These are phyloP conservation scores for Mongoloraphidia duomilia DNA, from an alignment of 2,888 invertebrate genomes.

Conservation along the genomic window DNA sequence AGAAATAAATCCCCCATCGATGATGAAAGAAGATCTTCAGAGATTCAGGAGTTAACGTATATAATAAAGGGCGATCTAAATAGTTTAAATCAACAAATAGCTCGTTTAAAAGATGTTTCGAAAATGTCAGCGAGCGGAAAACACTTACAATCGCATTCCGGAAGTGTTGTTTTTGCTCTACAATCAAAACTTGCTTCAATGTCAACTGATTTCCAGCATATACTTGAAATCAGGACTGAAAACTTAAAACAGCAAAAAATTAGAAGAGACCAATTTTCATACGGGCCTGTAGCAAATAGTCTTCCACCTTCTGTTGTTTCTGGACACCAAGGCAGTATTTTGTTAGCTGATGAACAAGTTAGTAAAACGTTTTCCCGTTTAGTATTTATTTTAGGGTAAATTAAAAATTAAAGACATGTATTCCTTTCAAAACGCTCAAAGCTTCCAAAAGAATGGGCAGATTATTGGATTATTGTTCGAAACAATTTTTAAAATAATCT, in stretches of 20 bases:
- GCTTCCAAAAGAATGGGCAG: no score
- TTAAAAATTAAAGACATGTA: no score
- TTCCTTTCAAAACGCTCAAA: no score
- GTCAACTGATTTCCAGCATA: conserved; percentile 95
- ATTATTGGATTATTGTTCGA: no score
- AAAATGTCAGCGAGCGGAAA: conserved; percentile 45
- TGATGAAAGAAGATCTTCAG: conserved; percentile 64
- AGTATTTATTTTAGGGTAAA: no score
- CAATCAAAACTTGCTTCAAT: conserved; percentile 92
- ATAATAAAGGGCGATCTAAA: conserved; percentile 94
- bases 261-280: conserved; percentile 82
- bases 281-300: conserved; percentile 45
- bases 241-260: conserved; percentile 91
- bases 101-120: conserved; percentile 73
- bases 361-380: conserved; percentile 14
- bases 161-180: conserved; percentile 80
- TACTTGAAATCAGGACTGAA: conserved; percentile 93
- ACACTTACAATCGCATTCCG: conserved; percentile 83
- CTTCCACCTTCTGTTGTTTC: conserved; percentile 45
- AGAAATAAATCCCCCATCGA: conserved; percentile 95
- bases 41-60: conserved; percentile 94
- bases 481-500: no score
- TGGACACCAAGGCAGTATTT: conserved; percentile 32
- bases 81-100: conserved; percentile 92
- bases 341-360: conserved; percentile 17